These are phyloP conservation scores for Monochamus alternatus DNA, from an alignment of 2,888 invertebrate species.

Conservation along the genomic window DNA sequence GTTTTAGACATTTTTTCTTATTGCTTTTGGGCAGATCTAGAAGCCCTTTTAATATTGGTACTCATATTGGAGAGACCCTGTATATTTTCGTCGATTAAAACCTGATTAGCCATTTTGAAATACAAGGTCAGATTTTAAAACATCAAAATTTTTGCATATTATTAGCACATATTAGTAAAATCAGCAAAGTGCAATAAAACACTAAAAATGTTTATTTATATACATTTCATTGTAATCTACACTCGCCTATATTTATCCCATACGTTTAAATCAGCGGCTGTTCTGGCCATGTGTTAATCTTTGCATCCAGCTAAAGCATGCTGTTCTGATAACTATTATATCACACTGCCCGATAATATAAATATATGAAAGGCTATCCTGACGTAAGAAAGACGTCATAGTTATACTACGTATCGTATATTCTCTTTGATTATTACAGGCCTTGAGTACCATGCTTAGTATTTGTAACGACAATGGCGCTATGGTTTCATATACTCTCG, in stretches of 20 bases:
- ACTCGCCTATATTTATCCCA: slow-evolving; percentile 6
- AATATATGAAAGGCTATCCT: slow-evolving; percentile 1
- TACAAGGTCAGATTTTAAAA: no score
- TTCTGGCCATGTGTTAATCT: background rate
- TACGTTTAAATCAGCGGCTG: background rate
- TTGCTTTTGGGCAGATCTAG: no score
- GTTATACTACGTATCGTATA: background rate
- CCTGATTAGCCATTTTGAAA: no score
- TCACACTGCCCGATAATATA: slow-evolving; percentile 3
- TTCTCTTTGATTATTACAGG: slow-evolving; percentile 6
- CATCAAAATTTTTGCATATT: background rate
- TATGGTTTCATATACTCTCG: no score
- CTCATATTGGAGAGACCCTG: no score
- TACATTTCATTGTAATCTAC: slow-evolving; percentile 7
- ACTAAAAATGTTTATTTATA: slow-evolving; percentile 10
- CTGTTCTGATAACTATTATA: slow-evolving; percentile 1
- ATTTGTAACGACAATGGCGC: no score
- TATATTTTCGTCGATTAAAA: no score
- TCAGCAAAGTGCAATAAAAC: slow-evolving; percentile 3
- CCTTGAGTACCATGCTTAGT: background rate
- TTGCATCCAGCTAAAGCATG: background rate
- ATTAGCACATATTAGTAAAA: background rate
- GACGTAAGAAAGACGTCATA: slow-evolving; percentile 8
- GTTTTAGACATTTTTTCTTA: no score
- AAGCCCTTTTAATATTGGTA: no score